Evolutionary conservation across 1,140 invertebrate genomes (phyloP).

Genomic region (Drosophila azteca): DNA sequence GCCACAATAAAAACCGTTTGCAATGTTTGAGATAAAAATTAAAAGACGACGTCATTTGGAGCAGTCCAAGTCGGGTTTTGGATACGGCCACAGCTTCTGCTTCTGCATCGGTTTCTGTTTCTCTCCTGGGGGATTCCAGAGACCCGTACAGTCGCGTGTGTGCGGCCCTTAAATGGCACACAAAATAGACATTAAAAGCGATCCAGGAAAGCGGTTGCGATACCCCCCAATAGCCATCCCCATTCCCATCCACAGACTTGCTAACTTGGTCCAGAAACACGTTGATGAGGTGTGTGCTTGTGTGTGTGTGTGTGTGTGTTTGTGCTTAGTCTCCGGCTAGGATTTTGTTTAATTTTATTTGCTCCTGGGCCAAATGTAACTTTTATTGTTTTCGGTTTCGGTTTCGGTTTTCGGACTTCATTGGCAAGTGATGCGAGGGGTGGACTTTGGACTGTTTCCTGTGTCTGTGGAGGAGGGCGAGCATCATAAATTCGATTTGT

Average conservation of each 20-base stretch:
- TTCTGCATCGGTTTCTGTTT: slow-evolving; percentile 6
- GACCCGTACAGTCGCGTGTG: slow-evolving; percentile 60
- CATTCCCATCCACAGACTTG: background rate
- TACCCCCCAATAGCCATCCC: slow-evolving; percentile 13
- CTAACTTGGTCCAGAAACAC: slow-evolving; percentile 37
- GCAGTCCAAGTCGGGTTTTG: slow-evolving; percentile 24
- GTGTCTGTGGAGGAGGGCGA: slow-evolving; percentile 1
- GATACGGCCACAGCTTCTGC: background rate
- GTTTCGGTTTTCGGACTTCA: slow-evolving; percentile 58
- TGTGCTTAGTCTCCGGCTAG: slow-evolving; percentile 6
- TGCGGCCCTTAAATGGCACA: slow-evolving; percentile 74
- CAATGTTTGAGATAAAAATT: slow-evolving; percentile 82
- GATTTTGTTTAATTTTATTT: slow-evolving; percentile 74
- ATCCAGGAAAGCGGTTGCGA: slow-evolving; percentile 29
- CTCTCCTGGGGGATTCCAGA: slow-evolving; percentile 21
- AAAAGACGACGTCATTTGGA: slow-evolving; percentile 79
- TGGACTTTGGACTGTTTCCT: slow-evolving; percentile 8
- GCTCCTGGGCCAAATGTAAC: slow-evolving; percentile 66
- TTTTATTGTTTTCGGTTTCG: slow-evolving; percentile 81
- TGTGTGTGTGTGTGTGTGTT: slow-evolving; percentile 23
- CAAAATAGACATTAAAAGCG: slow-evolving; percentile 77
- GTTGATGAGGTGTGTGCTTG: slow-evolving; percentile 42
- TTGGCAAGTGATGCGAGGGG: slow-evolving; percentile 15
- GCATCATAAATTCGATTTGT: slow-evolving; percentile 83
- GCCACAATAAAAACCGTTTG: slow-evolving; percentile 81